Evolutionary conservation across 1,140 invertebrate genomes (phyloP).

Genomic region (Sweltsa coloradensis): DNA sequence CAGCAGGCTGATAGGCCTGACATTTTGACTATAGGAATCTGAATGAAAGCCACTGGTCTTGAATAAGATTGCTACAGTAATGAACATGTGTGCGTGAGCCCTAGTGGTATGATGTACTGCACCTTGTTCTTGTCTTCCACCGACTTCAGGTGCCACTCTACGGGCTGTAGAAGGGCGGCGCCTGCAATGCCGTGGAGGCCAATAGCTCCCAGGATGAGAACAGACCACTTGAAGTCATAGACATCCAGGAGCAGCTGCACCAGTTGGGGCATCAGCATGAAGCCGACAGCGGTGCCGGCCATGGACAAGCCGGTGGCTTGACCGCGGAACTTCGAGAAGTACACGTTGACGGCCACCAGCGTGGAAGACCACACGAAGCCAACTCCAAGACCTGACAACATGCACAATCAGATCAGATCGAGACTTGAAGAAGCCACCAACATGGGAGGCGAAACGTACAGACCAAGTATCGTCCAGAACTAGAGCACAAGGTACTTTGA

Average conservation of each 20-base stretch:
- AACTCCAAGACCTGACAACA: conserved; percentile 47
- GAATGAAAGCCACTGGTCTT: no score
- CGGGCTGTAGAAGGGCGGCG: conserved; percentile 49
- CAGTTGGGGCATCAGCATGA: conserved; percentile 62
- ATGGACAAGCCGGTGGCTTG: conserved; percentile 62
- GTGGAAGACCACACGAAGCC: conserved; percentile 54
- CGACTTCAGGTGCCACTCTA: conserved; percentile 48
- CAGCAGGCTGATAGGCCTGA: no score
- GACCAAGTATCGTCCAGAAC: no score
- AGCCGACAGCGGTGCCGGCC: conserved; percentile 59
- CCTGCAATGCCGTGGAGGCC: conserved; percentile 52
- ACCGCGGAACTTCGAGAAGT: conserved; percentile 56
- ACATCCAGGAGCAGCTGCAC: conserved; percentile 43
- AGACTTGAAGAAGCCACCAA: no score
- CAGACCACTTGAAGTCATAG: conserved; percentile 48
- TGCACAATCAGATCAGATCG: no score
- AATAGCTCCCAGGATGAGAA: conserved; percentile 48
- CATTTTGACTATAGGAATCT: no score
- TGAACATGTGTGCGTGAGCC: conserved; percentile 22
- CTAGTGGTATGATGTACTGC: conserved; percentile 28
- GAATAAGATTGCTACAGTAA: conserved; percentile 16
- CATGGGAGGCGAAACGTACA: no score
- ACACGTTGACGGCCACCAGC: conserved; percentile 60
- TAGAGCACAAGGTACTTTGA: no score
- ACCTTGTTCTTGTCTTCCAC: conserved; percentile 42